Conservation (phyloP, 2,797 vertebrate genomes). For the Ciconia nigra region DNA sequence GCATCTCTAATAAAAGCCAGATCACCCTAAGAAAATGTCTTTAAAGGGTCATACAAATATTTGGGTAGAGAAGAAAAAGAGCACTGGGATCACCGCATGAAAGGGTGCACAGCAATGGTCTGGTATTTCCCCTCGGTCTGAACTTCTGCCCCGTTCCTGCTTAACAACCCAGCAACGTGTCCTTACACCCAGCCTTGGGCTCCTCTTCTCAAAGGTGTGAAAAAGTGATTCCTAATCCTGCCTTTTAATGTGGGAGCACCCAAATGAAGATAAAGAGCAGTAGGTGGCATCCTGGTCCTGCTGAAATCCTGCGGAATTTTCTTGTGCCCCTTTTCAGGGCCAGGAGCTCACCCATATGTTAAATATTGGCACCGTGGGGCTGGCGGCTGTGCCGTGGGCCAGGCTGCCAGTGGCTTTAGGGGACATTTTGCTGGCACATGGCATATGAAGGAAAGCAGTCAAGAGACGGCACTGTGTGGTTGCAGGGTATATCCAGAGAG, state of each 20-base stretch:
- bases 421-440: neutral
- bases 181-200: neutral
- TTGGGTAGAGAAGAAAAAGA: neutral
- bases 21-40: neutral
- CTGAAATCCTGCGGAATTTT: neutral
- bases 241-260: neutral
- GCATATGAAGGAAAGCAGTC: neutral
- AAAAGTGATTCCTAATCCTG: neutral
- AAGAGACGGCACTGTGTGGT: neutral
- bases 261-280: neutral
- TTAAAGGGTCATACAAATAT: neutral
- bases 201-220: neutral
- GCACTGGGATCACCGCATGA: fast-evolving
- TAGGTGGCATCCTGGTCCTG: constrained; percentile 14
- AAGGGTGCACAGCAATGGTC: too few species aligned
- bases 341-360: fast-evolving
- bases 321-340: neutral
- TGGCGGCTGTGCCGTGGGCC: fast-evolving
- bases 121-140: neutral
- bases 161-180: neutral
- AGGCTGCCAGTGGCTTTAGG: neutral
- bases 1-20: neutral
- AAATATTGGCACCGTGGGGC: fast-evolving
- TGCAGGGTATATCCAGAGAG: neutral
- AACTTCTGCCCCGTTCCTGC: neutral